A percentile compares a stretch with the other conserved stretches of the same genome.
phyloP scores from a whole-genome alignment of 2,113 vertebrate species.

The Procavia capensis region DNA sequence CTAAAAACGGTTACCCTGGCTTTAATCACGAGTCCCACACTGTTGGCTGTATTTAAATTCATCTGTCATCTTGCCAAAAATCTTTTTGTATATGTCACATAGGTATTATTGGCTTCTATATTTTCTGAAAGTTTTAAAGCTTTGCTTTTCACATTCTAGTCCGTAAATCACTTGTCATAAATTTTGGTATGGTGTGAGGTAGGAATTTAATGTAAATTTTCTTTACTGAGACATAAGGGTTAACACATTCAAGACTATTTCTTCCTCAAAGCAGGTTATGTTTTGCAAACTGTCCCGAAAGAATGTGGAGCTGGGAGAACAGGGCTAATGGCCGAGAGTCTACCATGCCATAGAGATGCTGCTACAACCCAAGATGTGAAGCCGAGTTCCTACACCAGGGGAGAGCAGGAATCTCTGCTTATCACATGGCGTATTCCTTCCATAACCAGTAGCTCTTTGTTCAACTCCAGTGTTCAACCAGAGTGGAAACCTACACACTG shows the following conservation, averaged over 20 bases:
- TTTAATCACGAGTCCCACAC: not conserved
- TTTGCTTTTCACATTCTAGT: not conserved
- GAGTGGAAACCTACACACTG: too few species aligned
- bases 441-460: too few species aligned
- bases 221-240: not conserved
- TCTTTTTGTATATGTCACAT: not conserved
- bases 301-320: too few species aligned
- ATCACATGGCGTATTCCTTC: not conserved
- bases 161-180: not conserved
- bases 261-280: not conserved
- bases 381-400: not conserved
- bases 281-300: too few species aligned
- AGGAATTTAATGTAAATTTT: not conserved
- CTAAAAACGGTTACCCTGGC: not conserved
- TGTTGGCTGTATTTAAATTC: too few species aligned
- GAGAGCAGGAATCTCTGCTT: not conserved
- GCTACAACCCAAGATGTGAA: not conserved
- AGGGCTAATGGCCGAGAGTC: not conserved
- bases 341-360: not conserved
- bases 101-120: not conserved
- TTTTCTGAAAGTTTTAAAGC: not conserved
- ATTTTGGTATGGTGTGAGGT: not conserved
- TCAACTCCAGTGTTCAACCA: too few species aligned
- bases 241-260: not conserved
- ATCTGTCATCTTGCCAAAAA: not conserved